These are phyloP conservation scores for Lucifuga dentata DNA, from an alignment of 2,113 vertebrate genomes.

Conservation along the genomic window DNA sequence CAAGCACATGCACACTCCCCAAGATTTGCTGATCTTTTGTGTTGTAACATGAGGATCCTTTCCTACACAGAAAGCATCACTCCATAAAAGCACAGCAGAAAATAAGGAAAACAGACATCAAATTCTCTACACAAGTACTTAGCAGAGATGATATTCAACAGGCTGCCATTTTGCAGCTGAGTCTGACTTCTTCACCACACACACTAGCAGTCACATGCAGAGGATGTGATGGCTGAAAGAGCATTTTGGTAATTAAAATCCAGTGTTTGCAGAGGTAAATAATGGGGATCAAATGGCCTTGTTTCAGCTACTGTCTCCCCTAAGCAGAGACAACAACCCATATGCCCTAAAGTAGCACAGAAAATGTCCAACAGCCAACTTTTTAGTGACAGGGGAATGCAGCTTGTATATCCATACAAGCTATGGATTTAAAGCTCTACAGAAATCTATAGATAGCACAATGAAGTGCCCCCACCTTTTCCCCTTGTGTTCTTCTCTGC, in stretches of 20 bases:
- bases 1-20: conserved; percentile 23
- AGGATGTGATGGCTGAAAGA: background rate
- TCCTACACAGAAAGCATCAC: conserved; percentile 19
- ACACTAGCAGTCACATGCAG: no score
- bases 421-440: conserved; percentile 47
- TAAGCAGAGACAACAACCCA: conserved; percentile 67
- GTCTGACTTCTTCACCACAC: no score
- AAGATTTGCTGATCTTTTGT: conserved; percentile 23
- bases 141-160: no score
- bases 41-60: conserved; percentile 30
- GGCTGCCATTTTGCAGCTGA: no score
- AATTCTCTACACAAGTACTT: background rate
- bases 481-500: conserved; percentile 12
- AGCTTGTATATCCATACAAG: conserved; percentile 16
- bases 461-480: conserved; percentile 19
- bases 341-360: conserved; percentile 50
- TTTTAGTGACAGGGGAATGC: conserved; percentile 44
- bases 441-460: conserved; percentile 32
- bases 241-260: conserved; percentile 71
- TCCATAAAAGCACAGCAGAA: background rate
- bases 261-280: conserved; percentile 69
- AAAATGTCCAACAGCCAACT: conserved; percentile 62
- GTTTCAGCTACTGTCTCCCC: conserved; percentile 61
- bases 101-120: conserved; percentile 4
- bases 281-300: conserved; percentile 72